Base-by-base conservation (phyloP, 2,888 invertebrate species). In the Ochropacha duplaris region DNA sequence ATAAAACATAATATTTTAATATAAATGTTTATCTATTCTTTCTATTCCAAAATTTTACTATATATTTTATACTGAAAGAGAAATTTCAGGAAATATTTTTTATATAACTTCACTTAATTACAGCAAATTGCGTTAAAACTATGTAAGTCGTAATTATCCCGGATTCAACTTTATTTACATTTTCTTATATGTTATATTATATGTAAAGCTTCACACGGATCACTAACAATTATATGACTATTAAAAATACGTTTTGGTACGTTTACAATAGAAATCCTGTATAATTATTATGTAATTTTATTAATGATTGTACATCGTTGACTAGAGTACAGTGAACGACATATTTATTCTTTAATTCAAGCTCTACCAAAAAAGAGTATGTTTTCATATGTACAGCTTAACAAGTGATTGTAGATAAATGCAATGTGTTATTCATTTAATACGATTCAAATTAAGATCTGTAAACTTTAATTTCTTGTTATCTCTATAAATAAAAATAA, bases 61-160 rank as follows among this genome's bases (percentile, higher is more conserved):
- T 8, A 8, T 6, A n/a, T n/a, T 8, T 6, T 28, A 1, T 6
- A 31, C 31, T 31, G 1, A 9, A 50, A 50, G 36, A 49, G 54
- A 54, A 59, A 59, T 59, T 49, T 54, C 16, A 44, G 19, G 22
- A 54, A 54, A 54, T 4, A 22, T 22, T 34, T 24, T 50, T 50
- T 52, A n/a, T n/a, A n/a, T 57, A 28, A 56, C 56, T 56, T 60
- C 55, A 56, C 67, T 68, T 69, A 71, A 65, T 77, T 84, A 84
- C 76, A 71, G 78, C 82, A 34, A 60, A 70, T 67, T 64, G 81
- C 78, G 56, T 84, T 86, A 84, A 65, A 76, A 68, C 88, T 92
- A 92, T 81, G 83, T 92, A 92, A 92, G 92, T 92, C 92, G 92
- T 92, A 92, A 87, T 88, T 90, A 92, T 92, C 92, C 92, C 92